Evolutionary conservation across 2,888 invertebrate genomes (phyloP), one percentile per base, ranked within the genome.

Genomic region (Agrilus biguttatus): DNA sequence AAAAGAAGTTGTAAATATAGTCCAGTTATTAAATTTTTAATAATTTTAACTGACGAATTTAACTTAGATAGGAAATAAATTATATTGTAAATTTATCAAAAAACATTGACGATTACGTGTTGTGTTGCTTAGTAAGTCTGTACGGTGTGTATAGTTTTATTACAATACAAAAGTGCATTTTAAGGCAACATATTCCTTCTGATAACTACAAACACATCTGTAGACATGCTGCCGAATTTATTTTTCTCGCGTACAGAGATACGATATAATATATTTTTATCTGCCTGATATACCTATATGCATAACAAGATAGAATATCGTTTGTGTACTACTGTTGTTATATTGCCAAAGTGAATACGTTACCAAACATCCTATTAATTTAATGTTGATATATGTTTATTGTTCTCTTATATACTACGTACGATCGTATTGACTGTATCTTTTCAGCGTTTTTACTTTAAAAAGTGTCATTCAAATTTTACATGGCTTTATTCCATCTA

Each of bases 11-110:
- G 67, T 67, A 67, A 63, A 67, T 67, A 67, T 65, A 67, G 65
- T 67, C 66, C 67, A 66, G 65, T 66, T 65, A 64, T 61, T 62
- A 65, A 61, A 62, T 63, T 67, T 66, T 65, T 65, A 62, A 64
- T 62, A 61, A 66, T 64, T 66, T 65, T 62, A 63, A 64, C 60
- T 62, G 58, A 65, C 67, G 67, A 67, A 67, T 67, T 67, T 67
- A 67, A 65, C 63, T 63, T 67, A 67, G 65, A 65, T 66, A 67
- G 64, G 64, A 56, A 45, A 45, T 43, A 47, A 50, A 47, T 43
- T 43, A 49, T 48, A 48, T 47, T 49, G 43, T 38, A 45, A 41
- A 44, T 38, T 38, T 38, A 49, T 48, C 55, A 21, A 5, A 53
- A 58, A 60, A 56, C 55, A 61, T 57, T 60, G 54, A 61, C 60